Base-by-base conservation (phyloP, 2,113 vertebrate species). In the Pyxicephalus adspersus region DNA sequence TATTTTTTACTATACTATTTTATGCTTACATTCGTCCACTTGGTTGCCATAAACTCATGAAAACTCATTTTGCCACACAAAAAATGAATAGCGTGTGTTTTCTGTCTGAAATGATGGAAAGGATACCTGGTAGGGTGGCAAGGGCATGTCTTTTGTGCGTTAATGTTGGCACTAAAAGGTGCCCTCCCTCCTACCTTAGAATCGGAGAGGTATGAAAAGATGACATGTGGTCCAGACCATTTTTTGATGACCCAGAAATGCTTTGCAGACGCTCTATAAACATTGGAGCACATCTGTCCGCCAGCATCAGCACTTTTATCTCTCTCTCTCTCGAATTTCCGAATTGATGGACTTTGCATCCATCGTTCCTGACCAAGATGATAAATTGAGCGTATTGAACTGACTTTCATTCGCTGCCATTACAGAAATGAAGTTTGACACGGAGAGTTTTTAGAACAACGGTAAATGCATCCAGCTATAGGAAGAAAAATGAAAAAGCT, bases 361-460 rank as follows among this genome's bases (percentile, higher is more conserved):
- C 54, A 64, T 13, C 45, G 57, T 34, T 28, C 57, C 73, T 76
- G 58, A 76, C 57, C 73, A 63, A 23, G 57, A 61, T 63, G 73
- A 76, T 63, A 51, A 76, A 76, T 63, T 16, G 57, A 63, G 34
- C 50, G 58, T 64, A 76, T 63, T 76, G 58, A 76, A 63, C 57
- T 50, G 57, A 75, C 58, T 76, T 76, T 76, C 57, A 60, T 76
- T 76, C 31, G 34, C 57, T 76, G 57, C 73, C 73, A 76, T 63
- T 76, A 63, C 25, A 75, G 60, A 75, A 76, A 76, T 76, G 73
- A 64, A 64, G 73, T 64, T 76, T 76, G 73, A 76, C 57, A 76
- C 20, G 58, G 63, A 58, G 58, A 76, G 57, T 63, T 76, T 61
- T 63, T 58, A 51, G 57, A 26, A 63, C 57, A 50, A 75, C 58